phyloP scores from a whole-genome alignment of 2,888 invertebrate species.

The Leptinotarsa rubiginosa region DNA sequence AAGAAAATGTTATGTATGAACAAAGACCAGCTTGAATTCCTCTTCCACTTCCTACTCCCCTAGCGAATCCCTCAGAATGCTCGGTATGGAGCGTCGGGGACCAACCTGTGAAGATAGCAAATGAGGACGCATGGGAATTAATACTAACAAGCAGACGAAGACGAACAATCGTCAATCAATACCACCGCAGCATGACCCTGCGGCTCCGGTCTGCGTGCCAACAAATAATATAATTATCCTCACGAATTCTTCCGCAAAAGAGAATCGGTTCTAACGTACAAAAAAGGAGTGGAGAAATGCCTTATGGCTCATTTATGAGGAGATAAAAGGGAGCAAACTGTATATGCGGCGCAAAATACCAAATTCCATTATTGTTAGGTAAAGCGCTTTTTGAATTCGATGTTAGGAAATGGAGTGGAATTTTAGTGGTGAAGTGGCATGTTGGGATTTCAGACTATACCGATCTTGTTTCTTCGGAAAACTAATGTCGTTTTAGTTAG shows the following conservation, averaged over 20 bases:
- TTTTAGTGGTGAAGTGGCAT: background rate
- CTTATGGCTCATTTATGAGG: constrained; percentile 30
- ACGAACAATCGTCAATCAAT: constrained; percentile 64
- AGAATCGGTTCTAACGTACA: constrained; percentile 32
- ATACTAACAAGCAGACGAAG: constrained; percentile 57
- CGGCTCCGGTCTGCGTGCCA: constrained; percentile 57
- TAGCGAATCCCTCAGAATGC: constrained; percentile 40
- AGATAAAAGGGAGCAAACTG: background rate
- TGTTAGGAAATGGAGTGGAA: background rate
- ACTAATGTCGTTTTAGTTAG: no score
- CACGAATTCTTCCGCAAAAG: constrained; percentile 48
- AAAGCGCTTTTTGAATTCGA: constrained; percentile 3
- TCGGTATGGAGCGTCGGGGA: constrained; percentile 50
- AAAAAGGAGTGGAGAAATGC: constrained; percentile 31
- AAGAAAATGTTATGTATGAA: background rate
- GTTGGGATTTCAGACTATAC: background rate
- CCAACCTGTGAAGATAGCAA: constrained; percentile 55
- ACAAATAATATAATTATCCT: constrained; percentile 60
- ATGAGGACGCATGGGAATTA: constrained; percentile 58
- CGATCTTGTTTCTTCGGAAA: no score
- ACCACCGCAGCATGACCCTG: constrained; percentile 47
- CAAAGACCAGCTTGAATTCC: background rate
- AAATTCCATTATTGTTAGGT: background rate
- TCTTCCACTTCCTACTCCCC: constrained; percentile 15
- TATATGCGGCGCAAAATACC: background rate